Evolutionary conservation across 2,888 invertebrate species (phyloP).

Genomic region (Philhelius pedissequus): DNA sequence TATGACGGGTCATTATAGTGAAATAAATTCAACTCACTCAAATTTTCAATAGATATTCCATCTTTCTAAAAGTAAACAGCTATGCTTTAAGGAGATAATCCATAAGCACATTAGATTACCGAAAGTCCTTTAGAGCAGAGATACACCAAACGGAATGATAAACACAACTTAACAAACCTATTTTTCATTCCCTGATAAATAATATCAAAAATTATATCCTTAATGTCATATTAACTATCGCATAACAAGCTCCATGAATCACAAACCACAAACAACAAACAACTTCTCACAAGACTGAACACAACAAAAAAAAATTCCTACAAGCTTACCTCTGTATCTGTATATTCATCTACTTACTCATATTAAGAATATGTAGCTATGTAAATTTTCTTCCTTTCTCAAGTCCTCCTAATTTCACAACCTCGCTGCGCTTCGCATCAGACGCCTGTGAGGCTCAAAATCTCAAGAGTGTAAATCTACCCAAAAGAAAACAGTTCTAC

Average conservation of each 20-base stretch:
- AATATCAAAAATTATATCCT: conserved; percentile 46
- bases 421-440: background rate
- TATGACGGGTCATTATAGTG: no score
- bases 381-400: background rate
- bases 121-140: background rate
- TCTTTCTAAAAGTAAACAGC: background rate
- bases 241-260: conserved; percentile 32
- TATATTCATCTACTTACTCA: background rate
- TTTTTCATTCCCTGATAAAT: conserved; percentile 37
- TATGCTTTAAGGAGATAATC: background rate
- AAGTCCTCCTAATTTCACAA: conserved; percentile 12
- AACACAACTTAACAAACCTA: conserved; percentile 24
- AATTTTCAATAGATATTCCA: background rate
- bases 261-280: conserved; percentile 39
- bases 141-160: background rate
- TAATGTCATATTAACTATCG: conserved; percentile 53
- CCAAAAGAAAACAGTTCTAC: conserved; percentile 46
- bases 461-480: conserved; percentile 53
- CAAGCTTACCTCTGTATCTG: background rate
- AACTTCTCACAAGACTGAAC: background rate
- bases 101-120: background rate
- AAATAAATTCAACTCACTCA: no score
- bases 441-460: conserved; percentile 17
- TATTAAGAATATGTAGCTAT: background rate
- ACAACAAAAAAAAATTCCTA: background rate